Percentiles rank a stretch among this genome's conserved stretches.
Conservation (phyloP, 2,797 vertebrate genomes). For the Synaphobranchus kaupii region DNA sequence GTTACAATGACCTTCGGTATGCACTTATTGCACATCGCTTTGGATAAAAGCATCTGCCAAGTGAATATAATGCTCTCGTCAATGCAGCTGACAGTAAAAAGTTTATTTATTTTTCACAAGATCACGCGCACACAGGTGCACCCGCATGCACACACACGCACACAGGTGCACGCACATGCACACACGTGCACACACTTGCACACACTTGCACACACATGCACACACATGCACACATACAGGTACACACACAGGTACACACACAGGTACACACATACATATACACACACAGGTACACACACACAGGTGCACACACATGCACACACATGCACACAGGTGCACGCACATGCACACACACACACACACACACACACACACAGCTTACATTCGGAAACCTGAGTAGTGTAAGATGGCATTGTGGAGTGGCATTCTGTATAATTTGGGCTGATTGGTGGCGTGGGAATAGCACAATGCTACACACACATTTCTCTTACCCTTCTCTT, state of each 20-base stretch:
- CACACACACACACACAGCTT: background rate
- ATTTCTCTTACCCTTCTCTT: slow-evolving; percentile 73
- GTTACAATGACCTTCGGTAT: no score
- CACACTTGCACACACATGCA: background rate
- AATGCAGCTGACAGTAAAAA: no score
- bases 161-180: background rate
- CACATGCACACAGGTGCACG: background rate
- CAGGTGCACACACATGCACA: background rate
- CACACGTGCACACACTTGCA: background rate
- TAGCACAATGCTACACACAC: no score
- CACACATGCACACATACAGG: no score
- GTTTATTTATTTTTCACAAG: no score
- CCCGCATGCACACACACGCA: no score
- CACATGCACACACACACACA: background rate
- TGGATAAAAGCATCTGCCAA: no score
- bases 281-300: background rate
- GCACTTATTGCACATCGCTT: no score
- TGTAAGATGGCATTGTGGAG: background rate
- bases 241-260: background rate
- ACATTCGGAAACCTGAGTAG: background rate
- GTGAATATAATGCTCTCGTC: no score
- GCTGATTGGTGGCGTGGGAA: background rate
- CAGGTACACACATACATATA: background rate
- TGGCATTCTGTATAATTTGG: background rate
- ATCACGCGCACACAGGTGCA: no score